Evolutionary conservation across 2,113 vertebrate species (phyloP), one percentile per base, ranked within the genome.

Genomic region (Phyllopteryx taeniolatus): DNA sequence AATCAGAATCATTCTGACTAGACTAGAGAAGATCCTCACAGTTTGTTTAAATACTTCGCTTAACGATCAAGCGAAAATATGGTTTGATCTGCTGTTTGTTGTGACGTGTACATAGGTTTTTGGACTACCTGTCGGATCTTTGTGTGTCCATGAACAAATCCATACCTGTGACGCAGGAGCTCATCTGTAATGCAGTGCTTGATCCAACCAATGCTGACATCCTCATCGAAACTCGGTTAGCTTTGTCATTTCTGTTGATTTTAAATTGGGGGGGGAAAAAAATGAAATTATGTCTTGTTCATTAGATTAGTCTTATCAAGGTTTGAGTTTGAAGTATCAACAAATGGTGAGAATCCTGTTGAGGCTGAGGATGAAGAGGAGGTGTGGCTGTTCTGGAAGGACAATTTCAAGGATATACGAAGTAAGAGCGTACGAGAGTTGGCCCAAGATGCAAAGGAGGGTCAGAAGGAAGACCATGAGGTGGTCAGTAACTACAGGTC

Each of bases 141-240:
- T 99, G 97, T 10, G 98, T 99, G 67, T 99, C 98, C 75, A 99
- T 98, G 96, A 96, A 94, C 72, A 99, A 99, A 74, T 98, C 97
- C 71, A 99, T 99, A 77, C 98, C 98, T 0, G 97, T 99, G 82
- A 99, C 98, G 1, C 98, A 99, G 91, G 98, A 99, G 84, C 82
- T 99, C 75, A 99, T 99, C 78, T 99, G 98, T 63, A 99, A 97
- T 61, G 96, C 98, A 0, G 98, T 99, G 47, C 89, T 99, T 75
- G 97, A 99, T 75, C 94, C 95, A 11, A 79, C 89, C 78, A 99
- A 99, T 2, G 95, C 93, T 0, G 98, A 99, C 91, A 99, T 99
- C 66, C 95, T 99, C 78, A 99, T 99, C 17, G 98, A 99, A 86
- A 99, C 98, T 0, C 99, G 98, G 98, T 99, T 44, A 94, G 96